Conservation (phyloP, 2,888 invertebrate genomes). For the Calameuta pallipes region DNA sequence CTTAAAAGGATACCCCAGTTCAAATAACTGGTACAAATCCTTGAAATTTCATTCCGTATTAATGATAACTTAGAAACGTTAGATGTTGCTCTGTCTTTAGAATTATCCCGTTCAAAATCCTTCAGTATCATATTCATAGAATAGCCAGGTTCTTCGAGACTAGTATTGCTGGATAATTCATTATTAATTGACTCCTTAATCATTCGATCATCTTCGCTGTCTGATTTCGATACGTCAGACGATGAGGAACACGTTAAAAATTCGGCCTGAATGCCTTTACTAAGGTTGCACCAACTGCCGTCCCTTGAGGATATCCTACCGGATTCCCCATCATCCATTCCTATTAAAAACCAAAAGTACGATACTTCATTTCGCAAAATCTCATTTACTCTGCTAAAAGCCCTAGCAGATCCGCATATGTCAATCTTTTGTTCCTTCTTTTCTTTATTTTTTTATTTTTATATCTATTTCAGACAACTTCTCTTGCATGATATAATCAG, state of each 20-base stretch:
- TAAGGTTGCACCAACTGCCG: constrained; percentile 64
- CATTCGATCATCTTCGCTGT: constrained; percentile 14
- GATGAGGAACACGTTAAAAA: constrained; percentile 25
- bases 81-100: neutral
- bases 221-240: constrained; percentile 18
- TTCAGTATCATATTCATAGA: neutral
- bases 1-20: constrained; percentile 43
- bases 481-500: constrained; percentile 2
- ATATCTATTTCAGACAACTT: constrained; percentile 17
- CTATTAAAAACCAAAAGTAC: neutral
- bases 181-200: neutral
- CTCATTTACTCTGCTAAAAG: constrained; percentile 16
- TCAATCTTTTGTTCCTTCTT: constrained; percentile 17
- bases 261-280: constrained; percentile 56
- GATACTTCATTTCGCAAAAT: constrained; percentile 6
- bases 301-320: constrained; percentile 58
- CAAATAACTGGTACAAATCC: constrained; percentile 29
- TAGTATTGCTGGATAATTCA: neutral
- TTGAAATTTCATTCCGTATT: neutral
- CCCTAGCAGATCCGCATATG: neutral
- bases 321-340: constrained; percentile 21
- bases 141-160: neutral
- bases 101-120: neutral
- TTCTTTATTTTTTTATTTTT: constrained; percentile 7
- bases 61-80: neutral